These are phyloP conservation scores for Plutella xylostella DNA, from an alignment of 2,888 invertebrate genomes.

Conservation along the genomic window DNA sequence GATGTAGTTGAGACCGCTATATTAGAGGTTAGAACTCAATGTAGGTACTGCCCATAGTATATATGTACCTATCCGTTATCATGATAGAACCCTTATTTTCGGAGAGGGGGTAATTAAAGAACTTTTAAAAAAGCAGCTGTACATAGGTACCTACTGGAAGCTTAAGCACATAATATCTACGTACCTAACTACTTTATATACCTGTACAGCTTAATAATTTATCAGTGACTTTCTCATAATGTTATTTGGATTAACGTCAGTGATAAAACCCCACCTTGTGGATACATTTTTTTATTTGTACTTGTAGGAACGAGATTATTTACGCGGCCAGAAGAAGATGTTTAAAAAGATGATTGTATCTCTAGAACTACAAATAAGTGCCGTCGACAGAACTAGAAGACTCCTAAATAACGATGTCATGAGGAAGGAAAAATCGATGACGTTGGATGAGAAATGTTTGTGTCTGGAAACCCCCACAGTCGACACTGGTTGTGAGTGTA, in stretches of 20 bases:
- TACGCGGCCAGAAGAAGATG: slow-evolving; percentile 40
- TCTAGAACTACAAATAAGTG: slow-evolving; percentile 29
- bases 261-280: no score
- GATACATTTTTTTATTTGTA: no score
- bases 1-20: slow-evolving; percentile 49
- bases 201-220: neutral
- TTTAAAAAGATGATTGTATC: slow-evolving; percentile 37
- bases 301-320: slow-evolving; percentile 41
- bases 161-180: neutral
- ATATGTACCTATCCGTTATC: no score
- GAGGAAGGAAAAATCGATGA: slow-evolving; percentile 38
- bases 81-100: neutral
- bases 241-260: slow-evolving; percentile 5
- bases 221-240: neutral
- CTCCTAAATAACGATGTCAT: slow-evolving; percentile 37
- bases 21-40: slow-evolving; percentile 33
- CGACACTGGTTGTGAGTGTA: no score
- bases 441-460: slow-evolving; percentile 37
- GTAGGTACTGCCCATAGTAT: no score
- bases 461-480: no score
- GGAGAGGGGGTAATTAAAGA: neutral
- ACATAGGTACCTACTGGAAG: neutral
- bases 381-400: slow-evolving; percentile 34
- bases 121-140: neutral
- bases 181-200: neutral